Conservation (phyloP, 2,888 invertebrate species). For the Acanthacorydalis orientalis region DNA sequence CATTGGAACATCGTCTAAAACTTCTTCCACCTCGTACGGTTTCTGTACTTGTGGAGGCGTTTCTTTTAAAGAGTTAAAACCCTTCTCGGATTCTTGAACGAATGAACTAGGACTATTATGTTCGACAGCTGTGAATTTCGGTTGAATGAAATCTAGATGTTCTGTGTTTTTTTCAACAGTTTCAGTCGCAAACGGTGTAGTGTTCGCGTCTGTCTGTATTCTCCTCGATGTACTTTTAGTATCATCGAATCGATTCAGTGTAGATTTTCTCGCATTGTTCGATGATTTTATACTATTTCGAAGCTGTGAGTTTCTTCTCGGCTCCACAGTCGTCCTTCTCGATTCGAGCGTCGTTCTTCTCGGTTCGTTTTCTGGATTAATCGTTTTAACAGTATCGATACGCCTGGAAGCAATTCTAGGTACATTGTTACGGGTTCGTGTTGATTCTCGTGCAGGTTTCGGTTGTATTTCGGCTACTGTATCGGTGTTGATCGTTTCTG, state of each 20-base stretch:
- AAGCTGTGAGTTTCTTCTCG: background rate
- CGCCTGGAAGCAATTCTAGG: conserved; percentile 10
- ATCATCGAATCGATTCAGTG: background rate
- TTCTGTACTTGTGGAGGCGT: conserved; percentile 6
- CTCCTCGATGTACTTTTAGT: background rate
- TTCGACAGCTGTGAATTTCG: background rate
- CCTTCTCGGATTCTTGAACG: conserved; percentile 1
- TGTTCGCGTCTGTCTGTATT: background rate
- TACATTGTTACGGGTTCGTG: conserved; percentile 13
- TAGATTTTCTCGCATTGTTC: background rate
- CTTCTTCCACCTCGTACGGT: conserved; percentile 23
- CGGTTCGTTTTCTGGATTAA: background rate
- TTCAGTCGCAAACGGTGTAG: too few relatives aligned
- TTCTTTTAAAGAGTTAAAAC: background rate
- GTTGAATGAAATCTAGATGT: too few relatives aligned
- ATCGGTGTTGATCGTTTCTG: conserved; percentile 11
- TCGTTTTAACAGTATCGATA: conserved; percentile 7
- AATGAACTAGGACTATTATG: conserved; percentile 5
- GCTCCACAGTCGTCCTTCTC: conserved; percentile 3
- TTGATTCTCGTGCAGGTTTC: conserved; percentile 8
- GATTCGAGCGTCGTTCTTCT: background rate
- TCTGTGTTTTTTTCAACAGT: too few relatives aligned
- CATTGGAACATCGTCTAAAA: conserved; percentile 21
- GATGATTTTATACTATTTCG: background rate
- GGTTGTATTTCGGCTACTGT: conserved; percentile 6